Evolutionary conservation across 1,140 invertebrate genomes (phyloP).

Genomic region (Bombus waltoni): DNA sequence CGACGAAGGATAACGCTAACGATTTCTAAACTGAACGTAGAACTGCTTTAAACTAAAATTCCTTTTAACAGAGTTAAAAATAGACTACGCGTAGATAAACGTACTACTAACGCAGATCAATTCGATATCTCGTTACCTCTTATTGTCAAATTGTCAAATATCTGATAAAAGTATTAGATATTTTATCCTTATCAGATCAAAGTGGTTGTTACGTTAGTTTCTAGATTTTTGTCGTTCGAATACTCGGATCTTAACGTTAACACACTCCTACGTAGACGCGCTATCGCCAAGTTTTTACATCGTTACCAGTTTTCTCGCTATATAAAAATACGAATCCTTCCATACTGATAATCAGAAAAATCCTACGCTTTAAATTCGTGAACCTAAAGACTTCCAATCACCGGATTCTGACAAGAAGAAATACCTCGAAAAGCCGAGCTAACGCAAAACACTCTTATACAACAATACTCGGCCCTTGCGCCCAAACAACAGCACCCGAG

Average conservation of each 20-base stretch:
- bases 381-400: no score
- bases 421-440: no score
- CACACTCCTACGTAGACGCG: no score
- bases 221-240: background rate
- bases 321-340: no score
- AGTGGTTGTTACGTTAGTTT: background rate
- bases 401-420: no score
- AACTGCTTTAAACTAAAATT: background rate
- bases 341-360: no score
- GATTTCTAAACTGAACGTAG: background rate
- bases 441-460: no score
- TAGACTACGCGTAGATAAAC: background rate
- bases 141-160: background rate
- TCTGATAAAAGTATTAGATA: background rate
- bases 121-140: background rate
- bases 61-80: background rate
- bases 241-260: background rate
- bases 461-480: background rate
- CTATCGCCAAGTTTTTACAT: no score
- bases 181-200: background rate
- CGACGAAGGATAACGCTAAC: background rate
- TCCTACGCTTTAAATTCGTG: no score
- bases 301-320: no score
- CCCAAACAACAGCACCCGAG: background rate
- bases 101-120: background rate